Conservation (phyloP, 2,113 vertebrate genomes). For the Leptosomus discolor region DNA sequence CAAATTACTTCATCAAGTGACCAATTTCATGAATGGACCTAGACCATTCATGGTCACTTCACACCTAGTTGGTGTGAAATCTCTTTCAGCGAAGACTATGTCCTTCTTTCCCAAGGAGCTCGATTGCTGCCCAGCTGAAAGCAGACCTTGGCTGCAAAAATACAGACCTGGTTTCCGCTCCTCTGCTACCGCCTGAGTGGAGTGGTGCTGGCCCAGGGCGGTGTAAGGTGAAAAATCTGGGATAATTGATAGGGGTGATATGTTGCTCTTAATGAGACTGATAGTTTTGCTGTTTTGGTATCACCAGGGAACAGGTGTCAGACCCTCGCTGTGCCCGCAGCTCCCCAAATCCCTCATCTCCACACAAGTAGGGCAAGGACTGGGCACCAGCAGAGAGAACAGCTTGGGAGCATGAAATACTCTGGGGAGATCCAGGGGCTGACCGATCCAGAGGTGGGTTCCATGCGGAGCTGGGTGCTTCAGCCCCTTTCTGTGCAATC, state of each 20-base stretch:
- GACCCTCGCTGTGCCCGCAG: neutral
- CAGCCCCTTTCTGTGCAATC: neutral
- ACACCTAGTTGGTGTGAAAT: neutral
- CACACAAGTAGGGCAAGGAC: rapidly evolving
- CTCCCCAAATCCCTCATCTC: neutral
- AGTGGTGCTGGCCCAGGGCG: neutral
- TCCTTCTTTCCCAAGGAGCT: neutral
- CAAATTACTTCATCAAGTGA: neutral
- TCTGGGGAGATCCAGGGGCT: neutral
- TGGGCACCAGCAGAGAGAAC: neutral
- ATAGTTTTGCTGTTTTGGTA: neutral
- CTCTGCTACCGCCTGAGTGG: rapidly evolving
- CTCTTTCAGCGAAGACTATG: neutral
- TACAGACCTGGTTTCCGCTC: rapidly evolving
- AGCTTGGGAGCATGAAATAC: neutral
- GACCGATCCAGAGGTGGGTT: neutral
- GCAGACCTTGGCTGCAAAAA: neutral
- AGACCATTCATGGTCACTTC: no score
- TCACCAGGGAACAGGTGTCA: neutral
- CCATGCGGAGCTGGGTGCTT: neutral
- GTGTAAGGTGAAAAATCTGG: neutral
- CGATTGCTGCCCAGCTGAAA: neutral
- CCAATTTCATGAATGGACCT: neutral
- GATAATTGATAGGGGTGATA: neutral
- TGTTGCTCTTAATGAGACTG: neutral